Evolutionary conservation across 2,797 vertebrate species (phyloP), one percentile per base, ranked within the genome.

Genomic region (Crotalus adamanteus): DNA sequence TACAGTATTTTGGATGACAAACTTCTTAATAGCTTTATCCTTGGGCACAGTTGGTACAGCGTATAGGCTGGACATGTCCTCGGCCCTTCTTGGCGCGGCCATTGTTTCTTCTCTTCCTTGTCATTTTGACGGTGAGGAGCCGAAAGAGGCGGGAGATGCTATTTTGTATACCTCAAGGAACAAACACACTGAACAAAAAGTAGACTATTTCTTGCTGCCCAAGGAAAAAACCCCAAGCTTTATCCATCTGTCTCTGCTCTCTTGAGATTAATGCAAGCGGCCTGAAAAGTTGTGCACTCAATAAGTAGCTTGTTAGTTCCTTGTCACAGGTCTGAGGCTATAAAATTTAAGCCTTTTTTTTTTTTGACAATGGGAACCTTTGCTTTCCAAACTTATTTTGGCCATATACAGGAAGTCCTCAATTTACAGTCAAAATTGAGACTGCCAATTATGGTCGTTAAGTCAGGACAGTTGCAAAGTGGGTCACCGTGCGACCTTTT

Each of bases 21-120:
- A 99, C 93, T 99, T 99, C 98, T 99, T 99, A 96, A 99, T 99
- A 94, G 99, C 99, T 96, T 99, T 99, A 97, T 99, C 99, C 96
- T 99, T 99, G 83, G 94, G 99, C 98, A 91, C 99, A 99, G 97
- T 99, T 99, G 87, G 99, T 99, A 97, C 98, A 99, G 95, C 99
- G 98, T 94, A 99, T 99, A 93, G 99, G 98, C 98, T 99, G 99
- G 95, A 99, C 98, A 1, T 99, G 99, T 25, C 99, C 99, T 22
- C 99, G 98, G 96, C 99, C 99, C 97, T 99, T 99, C 97, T 99
- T 99, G 53, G 99, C 99, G 47, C 99, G 98, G 8, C 99, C 99
- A 92, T 99, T 99, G 93, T 99, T 99, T 97, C 99, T 98, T 95
- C 99, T 98, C 92, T 99, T 99, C 97, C 99, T 99, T 37, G 99